Conservation (phyloP, 2,888 invertebrate genomes). For the Nymphalis polychloros region DNA sequence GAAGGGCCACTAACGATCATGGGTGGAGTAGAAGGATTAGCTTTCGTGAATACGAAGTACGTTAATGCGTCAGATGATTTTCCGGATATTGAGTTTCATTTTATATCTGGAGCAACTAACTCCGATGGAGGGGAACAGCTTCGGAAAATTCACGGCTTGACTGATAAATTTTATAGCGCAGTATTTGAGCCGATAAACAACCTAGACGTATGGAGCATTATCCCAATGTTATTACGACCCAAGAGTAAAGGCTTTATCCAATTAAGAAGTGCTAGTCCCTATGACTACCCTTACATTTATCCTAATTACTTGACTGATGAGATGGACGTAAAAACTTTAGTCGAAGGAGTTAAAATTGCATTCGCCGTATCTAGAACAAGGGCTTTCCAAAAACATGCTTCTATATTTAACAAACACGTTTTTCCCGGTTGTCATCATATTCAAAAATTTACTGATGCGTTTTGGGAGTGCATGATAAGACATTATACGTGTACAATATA, state of each 20-base stretch:
- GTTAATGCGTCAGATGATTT: constrained; percentile 90
- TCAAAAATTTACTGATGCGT: constrained; percentile 86
- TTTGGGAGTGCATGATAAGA: constrained; percentile 94
- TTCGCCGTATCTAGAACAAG: constrained; percentile 90
- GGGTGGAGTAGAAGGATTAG: constrained; percentile 94
- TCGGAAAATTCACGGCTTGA: constrained; percentile 89
- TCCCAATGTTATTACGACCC: constrained; percentile 92
- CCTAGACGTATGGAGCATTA: constrained; percentile 91
- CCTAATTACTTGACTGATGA: constrained; percentile 94
- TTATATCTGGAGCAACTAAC: constrained; percentile 92
- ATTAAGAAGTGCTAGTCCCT: constrained; percentile 90
- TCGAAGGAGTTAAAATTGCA: constrained; percentile 93
- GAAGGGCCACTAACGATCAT: constrained; percentile 92
- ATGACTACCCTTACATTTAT: constrained; percentile 93
- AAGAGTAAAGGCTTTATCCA: constrained; percentile 91
- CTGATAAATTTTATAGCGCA: constrained; percentile 86
- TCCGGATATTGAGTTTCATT: constrained; percentile 95
- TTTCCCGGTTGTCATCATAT: constrained; percentile 90
- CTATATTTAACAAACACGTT: constrained; percentile 84
- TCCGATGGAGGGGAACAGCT: constrained; percentile 92
- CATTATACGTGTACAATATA: constrained; percentile 92
- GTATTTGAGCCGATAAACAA: constrained; percentile 89
- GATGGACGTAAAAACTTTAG: constrained; percentile 88
- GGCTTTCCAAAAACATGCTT: constrained; percentile 88
- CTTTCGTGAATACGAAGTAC: constrained; percentile 93